These are phyloP conservation scores for Crioceris asparagi DNA, from an alignment of 2,888 invertebrate species.

Conservation along the genomic window DNA sequence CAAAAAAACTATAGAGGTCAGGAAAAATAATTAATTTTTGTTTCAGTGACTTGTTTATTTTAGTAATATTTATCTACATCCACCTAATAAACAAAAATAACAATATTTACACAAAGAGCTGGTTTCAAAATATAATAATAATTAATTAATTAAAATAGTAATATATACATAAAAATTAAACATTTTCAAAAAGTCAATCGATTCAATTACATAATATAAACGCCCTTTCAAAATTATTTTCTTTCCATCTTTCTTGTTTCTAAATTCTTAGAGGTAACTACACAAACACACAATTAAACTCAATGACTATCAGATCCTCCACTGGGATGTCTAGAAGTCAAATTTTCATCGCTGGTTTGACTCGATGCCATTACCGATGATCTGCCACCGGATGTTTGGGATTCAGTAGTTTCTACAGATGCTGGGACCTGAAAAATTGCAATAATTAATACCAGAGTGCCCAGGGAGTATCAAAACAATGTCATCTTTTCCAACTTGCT, in stretches of 20 bases:
- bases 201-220: too few species aligned
- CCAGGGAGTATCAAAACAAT: too few species aligned
- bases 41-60: conserved; percentile 6
- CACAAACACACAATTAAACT: too few species aligned
- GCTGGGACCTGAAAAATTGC: conserved; percentile 22
- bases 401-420: conserved; percentile 30
- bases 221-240: too few species aligned
- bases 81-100: conserved; percentile 19
- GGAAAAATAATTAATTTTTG: not conserved
- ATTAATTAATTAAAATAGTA: conserved; percentile 12
- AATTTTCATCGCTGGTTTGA: conserved; percentile 27
- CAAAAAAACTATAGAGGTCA: not conserved
- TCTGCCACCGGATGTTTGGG: conserved; percentile 26
- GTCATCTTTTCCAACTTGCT: too few species aligned
- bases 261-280: too few species aligned
- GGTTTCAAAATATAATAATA: conserved; percentile 14
- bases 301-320: conserved; percentile 33
- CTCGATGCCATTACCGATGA: conserved; percentile 21
- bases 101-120: conserved; percentile 19
- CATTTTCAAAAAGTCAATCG: too few species aligned
- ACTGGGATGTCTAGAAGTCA: conserved; percentile 24
- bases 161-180: conserved; percentile 14
- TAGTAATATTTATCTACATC: conserved; percentile 15
- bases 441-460: too few species aligned
- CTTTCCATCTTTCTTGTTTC: too few species aligned